phyloP scores from a whole-genome alignment of 2,888 invertebrate genomes.

The Anagyrus pseudococci region DNA sequence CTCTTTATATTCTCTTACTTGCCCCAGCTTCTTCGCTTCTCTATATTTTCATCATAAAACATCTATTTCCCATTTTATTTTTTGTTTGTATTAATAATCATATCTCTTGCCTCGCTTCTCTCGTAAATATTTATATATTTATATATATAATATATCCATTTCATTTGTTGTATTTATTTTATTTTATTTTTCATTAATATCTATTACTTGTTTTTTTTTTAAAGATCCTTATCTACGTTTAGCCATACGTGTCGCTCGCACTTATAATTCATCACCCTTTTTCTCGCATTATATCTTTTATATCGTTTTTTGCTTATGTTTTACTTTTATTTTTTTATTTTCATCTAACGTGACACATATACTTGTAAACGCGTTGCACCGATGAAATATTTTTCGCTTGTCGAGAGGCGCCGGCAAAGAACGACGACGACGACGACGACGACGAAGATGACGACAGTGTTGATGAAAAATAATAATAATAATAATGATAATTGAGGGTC shows the following conservation, averaged over 20 bases:
- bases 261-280: background rate
- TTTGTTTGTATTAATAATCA: constrained; percentile 22
- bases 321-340: constrained; percentile 5
- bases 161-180: background rate
- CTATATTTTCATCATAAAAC: constrained; percentile 15
- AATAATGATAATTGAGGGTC: too few species aligned
- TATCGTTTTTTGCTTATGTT: constrained; percentile 8
- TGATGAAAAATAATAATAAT: too few species aligned
- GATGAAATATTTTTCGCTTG: too few species aligned
- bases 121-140: constrained; percentile 20
- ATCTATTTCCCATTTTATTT: too few species aligned
- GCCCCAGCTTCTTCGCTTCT: background rate
- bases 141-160: constrained; percentile 6
- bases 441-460: too few species aligned
- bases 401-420: background rate
- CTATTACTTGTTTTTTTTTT: background rate
- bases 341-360: background rate
- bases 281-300: background rate
- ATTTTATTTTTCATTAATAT: background rate
- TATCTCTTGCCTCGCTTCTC: constrained; percentile 11
- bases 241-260: too few species aligned
- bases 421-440: constrained; percentile 18
- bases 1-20: background rate
- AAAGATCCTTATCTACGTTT: too few species aligned
- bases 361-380: constrained; percentile 11